Conservation (phyloP, 2,888 invertebrate species). For the Lathronympha strigana region DNA sequence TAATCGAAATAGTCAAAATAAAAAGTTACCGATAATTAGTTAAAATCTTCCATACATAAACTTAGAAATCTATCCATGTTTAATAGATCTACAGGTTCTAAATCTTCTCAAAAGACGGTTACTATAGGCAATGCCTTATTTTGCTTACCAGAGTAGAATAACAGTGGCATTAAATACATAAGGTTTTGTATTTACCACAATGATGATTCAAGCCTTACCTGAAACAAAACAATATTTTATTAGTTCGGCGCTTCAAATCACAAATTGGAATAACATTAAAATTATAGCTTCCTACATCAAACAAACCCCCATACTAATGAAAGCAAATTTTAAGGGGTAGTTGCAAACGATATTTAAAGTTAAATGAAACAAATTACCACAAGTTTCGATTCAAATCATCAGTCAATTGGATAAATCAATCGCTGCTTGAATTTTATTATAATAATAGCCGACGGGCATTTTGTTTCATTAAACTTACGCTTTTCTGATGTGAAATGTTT, state of each 20-base stretch:
- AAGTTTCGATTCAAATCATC: conserved; percentile 17
- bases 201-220: conserved; percentile 6
- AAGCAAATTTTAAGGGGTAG: conserved; percentile 12
- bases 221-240: conserved; percentile 10
- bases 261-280: too few species aligned
- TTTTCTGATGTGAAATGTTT: neutral
- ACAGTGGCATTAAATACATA: too few species aligned
- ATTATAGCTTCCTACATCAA: too few species aligned
- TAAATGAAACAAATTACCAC: conserved; percentile 4
- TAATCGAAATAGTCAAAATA: too few species aligned
- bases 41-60: too few species aligned
- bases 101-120: too few species aligned
- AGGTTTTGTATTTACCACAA: neutral
- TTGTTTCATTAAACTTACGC: conserved; percentile 11
- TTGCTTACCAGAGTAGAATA: too few species aligned
- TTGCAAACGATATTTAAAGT: conserved; percentile 16
- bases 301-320: neutral
- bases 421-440: conserved; percentile 5
- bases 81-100: too few species aligned
- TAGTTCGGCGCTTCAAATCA: neutral
- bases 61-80: too few species aligned
- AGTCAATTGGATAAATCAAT: conserved; percentile 26
- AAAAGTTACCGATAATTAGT: too few species aligned
- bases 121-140: too few species aligned
- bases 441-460: conserved; percentile 23